Evolutionary conservation across 2,888 invertebrate genomes (phyloP).

Genomic region (Macropis europaea): DNA sequence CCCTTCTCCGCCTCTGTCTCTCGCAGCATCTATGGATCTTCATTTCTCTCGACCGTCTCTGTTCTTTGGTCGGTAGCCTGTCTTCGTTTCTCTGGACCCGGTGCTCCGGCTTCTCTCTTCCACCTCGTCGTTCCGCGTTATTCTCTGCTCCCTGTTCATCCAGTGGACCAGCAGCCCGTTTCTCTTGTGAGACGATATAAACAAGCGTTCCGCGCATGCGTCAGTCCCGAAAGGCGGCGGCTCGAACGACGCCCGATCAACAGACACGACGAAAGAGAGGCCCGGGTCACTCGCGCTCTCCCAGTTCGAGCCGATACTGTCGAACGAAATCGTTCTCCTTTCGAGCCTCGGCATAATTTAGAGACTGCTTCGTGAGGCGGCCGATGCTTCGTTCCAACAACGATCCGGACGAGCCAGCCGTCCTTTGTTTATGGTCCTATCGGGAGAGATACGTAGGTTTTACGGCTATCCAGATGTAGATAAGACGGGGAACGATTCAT

Average conservation of each 20-base stretch:
- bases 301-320: not conserved
- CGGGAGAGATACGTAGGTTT: slow-evolving; percentile 14
- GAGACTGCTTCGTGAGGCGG: not conserved
- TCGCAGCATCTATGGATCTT: too few species aligned
- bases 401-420: not conserved
- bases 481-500: slow-evolving; percentile 25
- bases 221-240: slow-evolving; percentile 47
- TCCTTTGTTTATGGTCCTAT: slow-evolving; percentile 23
- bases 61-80: too few species aligned
- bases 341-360: not conserved
- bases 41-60: too few species aligned
- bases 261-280: slow-evolving; percentile 39
- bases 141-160: not conserved
- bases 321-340: not conserved
- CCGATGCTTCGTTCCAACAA: too few species aligned
- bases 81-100: too few species aligned
- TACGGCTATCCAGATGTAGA: slow-evolving; percentile 33
- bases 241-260: slow-evolving; percentile 58
- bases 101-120: too few species aligned
- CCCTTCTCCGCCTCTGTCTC: not conserved
- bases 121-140: slow-evolving; percentile 15
- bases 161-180: slow-evolving; percentile 11
- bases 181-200: slow-evolving; percentile 67
- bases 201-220: slow-evolving; percentile 71
- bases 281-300: slow-evolving; percentile 29